Conservation (phyloP, 2,888 invertebrate genomes). For the Platerodrilus igneus region DNA sequence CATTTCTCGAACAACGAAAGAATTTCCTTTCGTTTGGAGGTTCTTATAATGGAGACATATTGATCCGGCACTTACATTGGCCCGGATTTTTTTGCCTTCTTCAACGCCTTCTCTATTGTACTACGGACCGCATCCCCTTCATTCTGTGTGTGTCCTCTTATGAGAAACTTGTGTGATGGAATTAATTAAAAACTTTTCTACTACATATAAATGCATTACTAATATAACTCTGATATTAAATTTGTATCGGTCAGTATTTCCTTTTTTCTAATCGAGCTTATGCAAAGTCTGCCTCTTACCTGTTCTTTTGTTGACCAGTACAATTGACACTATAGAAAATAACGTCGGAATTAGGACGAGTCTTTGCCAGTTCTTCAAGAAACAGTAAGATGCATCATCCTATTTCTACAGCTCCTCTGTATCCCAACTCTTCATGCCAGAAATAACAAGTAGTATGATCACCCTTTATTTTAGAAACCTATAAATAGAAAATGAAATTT, state of each 20-base stretch:
- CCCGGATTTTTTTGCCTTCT: no score
- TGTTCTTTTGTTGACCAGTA: slow-evolving; percentile 7
- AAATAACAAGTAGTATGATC: slow-evolving; percentile 1
- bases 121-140: slow-evolving; percentile 4
- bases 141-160: slow-evolving; percentile 4
- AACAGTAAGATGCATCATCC: slow-evolving; percentile 5
- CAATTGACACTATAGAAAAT: slow-evolving; percentile 7
- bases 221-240: no score
- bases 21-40: not conserved
- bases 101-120: slow-evolving; percentile 3
- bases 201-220: slow-evolving; percentile 5
- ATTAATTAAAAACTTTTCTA: not conserved
- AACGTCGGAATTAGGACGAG: not conserved
- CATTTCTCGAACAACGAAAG: not conserved
- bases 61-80: no score
- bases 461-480: not conserved
- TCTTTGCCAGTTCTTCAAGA: slow-evolving; percentile 4
- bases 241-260: no score
- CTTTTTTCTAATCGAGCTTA: no score
- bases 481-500: not conserved
- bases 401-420: slow-evolving; percentile 7
- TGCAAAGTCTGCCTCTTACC: not conserved
- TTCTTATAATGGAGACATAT: no score
- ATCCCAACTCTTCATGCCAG: slow-evolving; percentile 8
- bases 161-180: slow-evolving; percentile 5